These are phyloP conservation scores for Lophius piscatorius DNA, from an alignment of 2,113 vertebrate species.

Conservation along the genomic window DNA sequence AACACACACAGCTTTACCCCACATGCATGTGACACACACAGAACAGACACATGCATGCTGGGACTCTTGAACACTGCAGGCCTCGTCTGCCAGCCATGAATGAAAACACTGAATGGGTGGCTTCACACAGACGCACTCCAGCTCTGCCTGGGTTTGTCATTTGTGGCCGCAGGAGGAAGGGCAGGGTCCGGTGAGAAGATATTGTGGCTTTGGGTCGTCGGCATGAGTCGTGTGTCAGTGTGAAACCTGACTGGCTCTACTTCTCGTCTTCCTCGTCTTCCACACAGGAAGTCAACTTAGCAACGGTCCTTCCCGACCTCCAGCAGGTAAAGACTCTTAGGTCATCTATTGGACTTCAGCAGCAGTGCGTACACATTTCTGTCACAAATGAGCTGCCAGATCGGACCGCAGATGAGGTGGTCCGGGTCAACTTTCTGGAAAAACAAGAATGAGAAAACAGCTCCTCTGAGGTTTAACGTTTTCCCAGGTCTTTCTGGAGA, in stretches of 20 bases:
- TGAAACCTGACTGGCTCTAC: slow-evolving; percentile 53
- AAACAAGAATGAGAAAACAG: too few species aligned
- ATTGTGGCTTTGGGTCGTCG: slow-evolving; percentile 62
- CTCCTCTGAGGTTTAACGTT: too few species aligned
- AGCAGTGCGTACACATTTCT: slow-evolving; percentile 7
- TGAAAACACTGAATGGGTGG: too few species aligned
- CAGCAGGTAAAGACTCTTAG: slow-evolving; percentile 32
- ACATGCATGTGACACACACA: not conserved
- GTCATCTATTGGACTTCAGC: slow-evolving; percentile 35
- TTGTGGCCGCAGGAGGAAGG: slow-evolving; percentile 58
- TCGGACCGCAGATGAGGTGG: slow-evolving; percentile 28
- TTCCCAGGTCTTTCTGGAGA: too few species aligned
- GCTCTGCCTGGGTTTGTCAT: slow-evolving; percentile 59
- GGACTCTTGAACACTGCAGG: too few species aligned
- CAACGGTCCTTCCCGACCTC: slow-evolving; percentile 42
- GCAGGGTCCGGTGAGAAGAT: slow-evolving; percentile 55
- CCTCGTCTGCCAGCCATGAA: too few species aligned
- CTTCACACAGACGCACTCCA: slow-evolving; percentile 14
- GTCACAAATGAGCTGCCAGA: slow-evolving; percentile 10
- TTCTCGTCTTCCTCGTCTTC: slow-evolving; percentile 43
- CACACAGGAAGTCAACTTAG: slow-evolving; percentile 42
- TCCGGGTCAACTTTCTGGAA: too few species aligned
- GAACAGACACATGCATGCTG: too few species aligned
- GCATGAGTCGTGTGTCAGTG: slow-evolving; percentile 23
- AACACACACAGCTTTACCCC: slow-evolving; percentile 42